Evolutionary conservation across 2,888 invertebrate genomes (phyloP).

Genomic region (Acrocyrtus sp.): DNA sequence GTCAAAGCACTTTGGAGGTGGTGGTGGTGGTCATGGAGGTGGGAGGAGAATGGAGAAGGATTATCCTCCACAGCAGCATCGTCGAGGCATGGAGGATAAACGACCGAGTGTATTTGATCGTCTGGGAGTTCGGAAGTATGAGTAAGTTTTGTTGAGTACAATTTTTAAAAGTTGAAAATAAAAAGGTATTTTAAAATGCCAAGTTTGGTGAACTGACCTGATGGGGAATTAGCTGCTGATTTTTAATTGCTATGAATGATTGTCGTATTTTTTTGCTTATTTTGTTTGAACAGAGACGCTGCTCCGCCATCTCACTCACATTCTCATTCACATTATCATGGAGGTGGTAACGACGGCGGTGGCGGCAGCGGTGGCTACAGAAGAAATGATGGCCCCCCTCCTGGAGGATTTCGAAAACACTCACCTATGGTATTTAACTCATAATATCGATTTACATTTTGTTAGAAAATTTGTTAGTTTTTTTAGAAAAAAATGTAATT

Average conservation of each 20-base stretch:
- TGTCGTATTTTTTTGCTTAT: too few species aligned
- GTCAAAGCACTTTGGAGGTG: constrained; percentile 44
- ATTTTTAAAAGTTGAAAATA: background rate
- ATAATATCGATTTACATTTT: background rate
- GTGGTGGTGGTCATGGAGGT: constrained; percentile 11
- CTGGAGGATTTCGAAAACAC: constrained; percentile 21
- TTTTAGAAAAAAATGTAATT: background rate
- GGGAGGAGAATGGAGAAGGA: constrained; percentile 37
- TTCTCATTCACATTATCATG: constrained; percentile 16
- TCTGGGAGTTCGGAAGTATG: constrained; percentile 73
- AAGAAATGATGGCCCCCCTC: constrained; percentile 23
- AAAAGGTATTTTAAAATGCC: background rate
- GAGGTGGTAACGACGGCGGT: background rate
- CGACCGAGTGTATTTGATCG: constrained; percentile 86
- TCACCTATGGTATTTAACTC: constrained; percentile 36
- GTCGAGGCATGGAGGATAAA: constrained; percentile 56
- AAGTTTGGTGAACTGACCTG: background rate
- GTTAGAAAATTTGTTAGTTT: background rate
- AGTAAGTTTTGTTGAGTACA: constrained; percentile 12
- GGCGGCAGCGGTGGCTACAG: constrained; percentile 12
- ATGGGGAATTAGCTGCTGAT: background rate
- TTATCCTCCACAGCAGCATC: constrained; percentile 7
- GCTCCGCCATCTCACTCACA: constrained; percentile 12
- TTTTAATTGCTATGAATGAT: background rate
- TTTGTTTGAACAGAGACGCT: constrained; percentile 22